Percentiles rank a stretch among this genome's conserved stretches.
Evolutionary conservation across 2,888 invertebrate species (phyloP).

Genomic region (Cotesia congregata): DNA sequence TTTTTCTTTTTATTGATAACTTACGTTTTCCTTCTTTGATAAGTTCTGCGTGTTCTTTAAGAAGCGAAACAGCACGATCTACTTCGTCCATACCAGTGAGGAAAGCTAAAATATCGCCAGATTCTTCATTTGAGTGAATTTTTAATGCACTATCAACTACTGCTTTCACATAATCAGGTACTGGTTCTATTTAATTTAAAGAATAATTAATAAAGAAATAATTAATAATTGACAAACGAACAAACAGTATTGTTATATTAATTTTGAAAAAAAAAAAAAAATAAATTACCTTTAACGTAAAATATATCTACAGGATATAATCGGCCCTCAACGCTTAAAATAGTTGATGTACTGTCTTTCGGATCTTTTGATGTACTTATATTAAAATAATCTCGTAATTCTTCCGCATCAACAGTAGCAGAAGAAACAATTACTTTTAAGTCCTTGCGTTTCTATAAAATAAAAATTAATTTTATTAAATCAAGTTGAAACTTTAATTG

Average conservation of each 20-base stretch:
- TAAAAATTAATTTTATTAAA: constrained; percentile 9
- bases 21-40: constrained; percentile 71
- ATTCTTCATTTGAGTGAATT: constrained; percentile 86
- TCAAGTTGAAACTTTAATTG: not conserved
- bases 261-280: too few species aligned
- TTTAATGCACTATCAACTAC: constrained; percentile 90
- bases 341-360: constrained; percentile 79
- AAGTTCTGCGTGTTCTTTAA: constrained; percentile 76
- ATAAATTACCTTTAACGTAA: constrained; percentile 78
- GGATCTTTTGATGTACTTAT: constrained; percentile 69
- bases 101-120: constrained; percentile 93
- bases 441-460: constrained; percentile 80
- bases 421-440: constrained; percentile 91
- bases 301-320: constrained; percentile 89
- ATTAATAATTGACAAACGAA: not conserved
- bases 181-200: constrained; percentile 76
- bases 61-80: constrained; percentile 78
- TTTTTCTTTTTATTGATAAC: not conserved
- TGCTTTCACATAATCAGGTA: constrained; percentile 90
- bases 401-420: constrained; percentile 95
- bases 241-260: not conserved
- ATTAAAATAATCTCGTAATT: constrained; percentile 85
- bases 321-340: constrained; percentile 90
- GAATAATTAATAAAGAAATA: constrained; percentile 6
- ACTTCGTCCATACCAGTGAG: constrained; percentile 97